phyloP scores from a whole-genome alignment of 2,113 vertebrate species.

The Syrrhaptes paradoxus region DNA sequence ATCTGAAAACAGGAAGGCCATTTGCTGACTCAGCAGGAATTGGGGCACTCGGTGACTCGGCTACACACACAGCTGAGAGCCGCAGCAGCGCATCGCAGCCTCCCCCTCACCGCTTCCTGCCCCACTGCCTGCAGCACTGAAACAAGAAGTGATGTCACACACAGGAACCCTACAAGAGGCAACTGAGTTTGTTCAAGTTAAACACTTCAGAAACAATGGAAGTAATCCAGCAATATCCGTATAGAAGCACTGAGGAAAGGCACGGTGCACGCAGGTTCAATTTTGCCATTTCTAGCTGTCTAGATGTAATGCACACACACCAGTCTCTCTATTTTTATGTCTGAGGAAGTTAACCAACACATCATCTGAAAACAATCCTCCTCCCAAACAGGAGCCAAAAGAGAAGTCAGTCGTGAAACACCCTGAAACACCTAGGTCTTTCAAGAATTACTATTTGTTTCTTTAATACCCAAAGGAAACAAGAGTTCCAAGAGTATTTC shows the following conservation, averaged over 20 bases:
- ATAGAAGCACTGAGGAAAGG: not conserved
- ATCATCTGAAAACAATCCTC: not conserved
- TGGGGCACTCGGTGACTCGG: not conserved
- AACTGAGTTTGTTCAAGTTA: not conserved
- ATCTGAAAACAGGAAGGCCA: conserved; percentile 15
- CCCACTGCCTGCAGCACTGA: not conserved
- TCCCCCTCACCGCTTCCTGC: conserved; percentile 53
- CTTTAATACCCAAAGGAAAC: not conserved
- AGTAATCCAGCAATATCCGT: not conserved
- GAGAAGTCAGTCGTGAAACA: not conserved
- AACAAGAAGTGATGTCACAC: conserved; percentile 60
- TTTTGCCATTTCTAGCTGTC: not conserved
- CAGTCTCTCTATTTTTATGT: not conserved
- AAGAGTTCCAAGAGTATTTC: not conserved
- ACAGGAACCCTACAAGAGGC: conserved; percentile 26
- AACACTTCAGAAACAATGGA: conserved; percentile 30
- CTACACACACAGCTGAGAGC: conserved; percentile 2
- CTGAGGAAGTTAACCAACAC: not conserved
- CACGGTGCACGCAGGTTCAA: not conserved
- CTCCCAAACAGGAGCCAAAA: not conserved
- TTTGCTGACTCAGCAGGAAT: conserved; percentile 57
- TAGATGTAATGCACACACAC: not conserved
- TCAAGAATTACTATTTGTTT: not conserved
- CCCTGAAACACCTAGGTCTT: not conserved
- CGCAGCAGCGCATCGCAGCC: not conserved